Conservation (phyloP, 2,113 vertebrate species). For the Alouatta palliata region DNA sequence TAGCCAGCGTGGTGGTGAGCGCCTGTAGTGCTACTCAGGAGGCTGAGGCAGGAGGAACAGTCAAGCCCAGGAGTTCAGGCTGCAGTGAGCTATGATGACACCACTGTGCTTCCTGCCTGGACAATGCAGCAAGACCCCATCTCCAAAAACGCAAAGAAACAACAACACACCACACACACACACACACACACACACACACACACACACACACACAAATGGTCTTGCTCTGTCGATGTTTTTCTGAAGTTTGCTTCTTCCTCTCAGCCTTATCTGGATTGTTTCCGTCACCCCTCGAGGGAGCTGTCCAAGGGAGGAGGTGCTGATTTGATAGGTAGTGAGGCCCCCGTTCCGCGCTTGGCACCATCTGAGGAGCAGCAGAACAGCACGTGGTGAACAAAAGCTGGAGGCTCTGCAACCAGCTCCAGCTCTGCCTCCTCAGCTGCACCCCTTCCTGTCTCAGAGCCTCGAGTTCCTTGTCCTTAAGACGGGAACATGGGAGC, state of each 20-base stretch:
- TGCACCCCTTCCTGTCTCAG: neutral
- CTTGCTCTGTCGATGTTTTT: neutral
- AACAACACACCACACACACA: no score
- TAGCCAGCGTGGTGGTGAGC: no score
- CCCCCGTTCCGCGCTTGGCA: fast-evolving
- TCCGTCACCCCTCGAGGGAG: no score
- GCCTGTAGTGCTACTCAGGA: no score
- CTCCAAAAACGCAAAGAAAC: no score
- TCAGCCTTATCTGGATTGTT: neutral
- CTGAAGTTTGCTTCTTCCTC: neutral
- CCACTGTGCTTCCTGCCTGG: no score
- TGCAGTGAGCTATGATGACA: no score
- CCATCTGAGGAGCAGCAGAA: neutral
- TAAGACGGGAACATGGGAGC: neutral
- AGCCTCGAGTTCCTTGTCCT: neutral
- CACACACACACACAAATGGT: neutral
- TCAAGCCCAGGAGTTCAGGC: no score
- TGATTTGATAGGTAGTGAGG: neutral
- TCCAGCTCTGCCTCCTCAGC: fast-evolving
- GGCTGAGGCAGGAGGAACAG: no score
- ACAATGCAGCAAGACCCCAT: no score
- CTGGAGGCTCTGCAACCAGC: neutral
- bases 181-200: no score
- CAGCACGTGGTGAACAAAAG: fast-evolving
- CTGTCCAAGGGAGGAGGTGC: fast-evolving